Base-by-base conservation (phyloP, 1,140 invertebrate genomes). In the Teleopsis dalmanni region DNA sequence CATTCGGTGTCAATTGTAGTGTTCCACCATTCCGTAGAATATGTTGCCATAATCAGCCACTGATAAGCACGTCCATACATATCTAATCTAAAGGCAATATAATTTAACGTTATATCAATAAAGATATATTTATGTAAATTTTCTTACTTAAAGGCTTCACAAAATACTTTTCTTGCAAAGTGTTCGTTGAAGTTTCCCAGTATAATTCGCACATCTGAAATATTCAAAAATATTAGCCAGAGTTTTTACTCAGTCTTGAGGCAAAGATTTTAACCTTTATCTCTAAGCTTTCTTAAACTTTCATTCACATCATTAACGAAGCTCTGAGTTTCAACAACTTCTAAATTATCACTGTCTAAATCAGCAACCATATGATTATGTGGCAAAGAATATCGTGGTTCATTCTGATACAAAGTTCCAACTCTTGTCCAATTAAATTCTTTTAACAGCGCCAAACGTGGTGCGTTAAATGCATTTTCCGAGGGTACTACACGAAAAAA, bases 361-460 rank as follows among this genome's bases (percentile, higher is more conserved):
- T 94, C 84, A 10, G 89, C 88, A 19, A 96, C 83, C 52, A 98
- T 78, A 52, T 86, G 83, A 67, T 94, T 95, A 67, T 96, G 92
- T 18, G 93, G 91, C 74, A 95, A 73, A 1, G 92, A 87, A 69
- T 95, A 96, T 71, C 91, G 75, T 0, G 94, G 91, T 61, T 96
- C 91, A 61, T 95, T 96, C 71, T 99, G 95, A 72, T 96, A 98
- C 43, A 99, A 83, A 0, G 94, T 98, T 2, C 93, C 95, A 10
- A 99, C 93, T 44, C 90, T 79, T 0, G 90, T 97, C 96, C 96
- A 99, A 72, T 98, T 97, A 76, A 93, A 98, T 60, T 86, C 80
- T 58, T 84, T 78, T 37, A 98, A 76, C 3, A 99, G 75, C 3
- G 88, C 81, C 25, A 97, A 79, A 25, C 94, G 78, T 0, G 95